Evolutionary conservation across 2,797 vertebrate genomes (phyloP).

Genomic region (Malurus leucopterus): DNA sequence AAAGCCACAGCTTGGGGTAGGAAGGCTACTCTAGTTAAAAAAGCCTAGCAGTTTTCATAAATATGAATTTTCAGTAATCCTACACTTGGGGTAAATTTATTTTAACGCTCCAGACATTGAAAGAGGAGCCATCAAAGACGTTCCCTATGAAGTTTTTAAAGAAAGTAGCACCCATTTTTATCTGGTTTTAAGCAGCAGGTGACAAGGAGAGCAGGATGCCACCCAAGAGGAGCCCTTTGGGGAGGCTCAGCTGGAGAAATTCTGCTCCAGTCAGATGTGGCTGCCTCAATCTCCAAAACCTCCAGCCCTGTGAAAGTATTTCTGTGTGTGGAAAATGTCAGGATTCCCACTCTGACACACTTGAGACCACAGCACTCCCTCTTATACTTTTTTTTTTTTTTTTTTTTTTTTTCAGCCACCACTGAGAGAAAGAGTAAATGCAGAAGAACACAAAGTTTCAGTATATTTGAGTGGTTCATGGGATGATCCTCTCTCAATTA

Average conservation of each 20-base stretch:
- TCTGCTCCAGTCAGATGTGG: background rate
- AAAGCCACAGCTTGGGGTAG: background rate
- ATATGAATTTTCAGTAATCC: background rate
- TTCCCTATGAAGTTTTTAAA: background rate
- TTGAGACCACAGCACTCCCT: background rate
- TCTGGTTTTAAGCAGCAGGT: background rate
- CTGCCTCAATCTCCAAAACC: background rate
- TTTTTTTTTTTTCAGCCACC: background rate
- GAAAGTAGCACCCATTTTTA: background rate
- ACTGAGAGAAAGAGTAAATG: background rate
- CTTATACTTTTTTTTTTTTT: background rate
- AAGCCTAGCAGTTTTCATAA: background rate
- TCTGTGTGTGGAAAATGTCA: background rate
- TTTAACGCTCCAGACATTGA: background rate
- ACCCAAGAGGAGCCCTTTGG: background rate
- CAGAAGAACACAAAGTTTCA: background rate
- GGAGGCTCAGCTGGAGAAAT: background rate
- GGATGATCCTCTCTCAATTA: background rate
- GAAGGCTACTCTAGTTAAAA: background rate
- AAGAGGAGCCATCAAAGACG: background rate
- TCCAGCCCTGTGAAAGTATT: background rate
- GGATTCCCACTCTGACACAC: background rate
- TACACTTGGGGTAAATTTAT: background rate
- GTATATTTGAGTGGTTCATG: background rate
- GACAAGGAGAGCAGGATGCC: background rate